Conservation (phyloP, 2,797 vertebrate species). For the Microctenopoma lineatum region DNA sequence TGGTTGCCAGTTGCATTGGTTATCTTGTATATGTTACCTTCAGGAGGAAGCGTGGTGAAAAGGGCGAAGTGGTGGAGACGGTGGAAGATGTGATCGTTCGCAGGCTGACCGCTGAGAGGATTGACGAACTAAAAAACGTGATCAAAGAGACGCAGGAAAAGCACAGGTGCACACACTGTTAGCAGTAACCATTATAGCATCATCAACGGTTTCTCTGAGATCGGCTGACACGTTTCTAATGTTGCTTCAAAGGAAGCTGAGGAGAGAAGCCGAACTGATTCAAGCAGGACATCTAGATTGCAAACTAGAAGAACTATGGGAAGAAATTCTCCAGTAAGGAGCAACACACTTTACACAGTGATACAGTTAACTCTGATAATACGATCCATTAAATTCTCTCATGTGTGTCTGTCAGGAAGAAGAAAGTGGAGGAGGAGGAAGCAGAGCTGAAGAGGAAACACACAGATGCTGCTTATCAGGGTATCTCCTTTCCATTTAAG, state of each 20-base stretch:
- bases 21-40: constrained; percentile 17
- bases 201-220: background rate
- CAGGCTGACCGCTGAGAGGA: constrained; percentile 92
- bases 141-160: constrained; percentile 97
- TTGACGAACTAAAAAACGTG: constrained; percentile 92
- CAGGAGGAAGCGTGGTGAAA: constrained; percentile 95
- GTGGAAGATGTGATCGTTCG: constrained; percentile 97
- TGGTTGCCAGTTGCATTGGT: background rate
- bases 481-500: constrained; percentile 75
- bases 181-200: background rate
- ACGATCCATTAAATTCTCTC: background rate
- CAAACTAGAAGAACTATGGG: constrained; percentile 92
- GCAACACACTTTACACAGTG: constrained; percentile 5
- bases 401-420: constrained; percentile 85
- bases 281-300: constrained; percentile 92
- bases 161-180: constrained; percentile 86
- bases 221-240: background rate
- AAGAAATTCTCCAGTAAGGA: constrained; percentile 90
- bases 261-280: constrained; percentile 93
- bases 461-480: constrained; percentile 93
- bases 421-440: constrained; percentile 93
- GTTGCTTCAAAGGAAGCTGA: constrained; percentile 85
- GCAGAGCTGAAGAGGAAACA: constrained; percentile 92
- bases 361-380: background rate
- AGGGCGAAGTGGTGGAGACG: constrained; percentile 95